phyloP scores from a whole-genome alignment of 2,797 vertebrate species.

The Xenops minutus region DNA sequence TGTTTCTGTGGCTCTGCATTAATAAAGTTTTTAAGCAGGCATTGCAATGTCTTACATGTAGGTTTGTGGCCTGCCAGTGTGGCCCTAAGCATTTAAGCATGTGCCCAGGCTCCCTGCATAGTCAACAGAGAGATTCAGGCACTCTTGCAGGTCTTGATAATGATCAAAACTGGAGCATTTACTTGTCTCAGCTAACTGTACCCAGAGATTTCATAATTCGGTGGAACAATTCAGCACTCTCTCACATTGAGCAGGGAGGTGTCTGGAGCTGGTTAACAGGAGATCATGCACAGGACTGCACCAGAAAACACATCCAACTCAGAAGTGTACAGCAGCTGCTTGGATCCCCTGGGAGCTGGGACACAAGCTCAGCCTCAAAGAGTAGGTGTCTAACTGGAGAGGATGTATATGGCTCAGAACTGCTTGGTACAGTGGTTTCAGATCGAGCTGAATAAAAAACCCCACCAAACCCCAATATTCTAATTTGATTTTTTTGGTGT shows the following conservation, averaged over 20 bases:
- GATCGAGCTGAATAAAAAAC: background rate
- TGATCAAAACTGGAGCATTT: background rate
- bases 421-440: background rate
- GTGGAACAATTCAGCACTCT: background rate
- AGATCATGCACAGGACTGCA: rapidly evolving
- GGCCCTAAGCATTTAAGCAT: background rate
- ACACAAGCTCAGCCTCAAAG: background rate
- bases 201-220: background rate
- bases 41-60: background rate
- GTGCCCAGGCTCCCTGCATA: background rate
- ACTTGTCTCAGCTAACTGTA: background rate
- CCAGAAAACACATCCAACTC: background rate
- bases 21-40: background rate
- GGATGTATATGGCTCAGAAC: background rate
- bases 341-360: background rate
- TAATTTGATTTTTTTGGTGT: background rate
- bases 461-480: background rate
- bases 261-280: rapidly evolving
- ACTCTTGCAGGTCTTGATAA: rapidly evolving
- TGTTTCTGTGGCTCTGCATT: background rate
- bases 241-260: background rate
- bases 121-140: background rate
- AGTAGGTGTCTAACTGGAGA: background rate
- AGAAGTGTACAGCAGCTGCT: background rate
- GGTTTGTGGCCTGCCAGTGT: background rate